Base-by-base conservation (phyloP, 2,888 invertebrate species). In the Hoplodrina ambigua region DNA sequence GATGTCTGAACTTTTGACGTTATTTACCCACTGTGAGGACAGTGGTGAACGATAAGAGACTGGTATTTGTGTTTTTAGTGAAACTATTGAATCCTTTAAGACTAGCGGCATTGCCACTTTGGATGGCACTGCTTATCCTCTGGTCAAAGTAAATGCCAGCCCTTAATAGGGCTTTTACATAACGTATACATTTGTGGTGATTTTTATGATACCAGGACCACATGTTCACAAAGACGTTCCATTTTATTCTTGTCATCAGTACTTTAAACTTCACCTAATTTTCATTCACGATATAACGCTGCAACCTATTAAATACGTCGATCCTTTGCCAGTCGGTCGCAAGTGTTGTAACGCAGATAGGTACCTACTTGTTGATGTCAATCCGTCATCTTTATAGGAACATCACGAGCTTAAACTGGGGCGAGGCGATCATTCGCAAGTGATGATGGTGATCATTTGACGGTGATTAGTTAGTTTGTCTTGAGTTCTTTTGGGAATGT, bases 351-450 rank as follows among this genome's bases (percentile, higher is more conserved):
- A 73, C 67, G 80, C 56, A 56, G 69, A 79, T 62, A 69, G 37
- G 7, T 37, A 46, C 46, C 17, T 46, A 46, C 52, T 64, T 49
- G 37, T 3, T 65, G 75, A 75, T 81, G 68, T 65, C 69, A 71
- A 86, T 86, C 66, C 63, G 78, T 87, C 87, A 87, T 85, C 75
- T 84, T 82, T 83, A 86, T 84, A 52, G 75, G 41, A 17, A 8
- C 15, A 72, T 83, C 86, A 87, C 87, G 85, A 75, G 49, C 33
- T 57, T 15, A n/a, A 78, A 61, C 49, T 82, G 75, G 80, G 57
- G 65, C 75, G 80, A 77, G 67, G 77, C 71, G 72, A 78, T 74
- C 75, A 68, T 78, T 64, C 72, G 49, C 67, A 60, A 59, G 53
- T 60, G 65, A 66, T 65, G 52, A 19, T 75, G 59, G 59, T 82